phyloP scores from a whole-genome alignment of 2,113 vertebrate genomes.

The Lagopus muta region DNA sequence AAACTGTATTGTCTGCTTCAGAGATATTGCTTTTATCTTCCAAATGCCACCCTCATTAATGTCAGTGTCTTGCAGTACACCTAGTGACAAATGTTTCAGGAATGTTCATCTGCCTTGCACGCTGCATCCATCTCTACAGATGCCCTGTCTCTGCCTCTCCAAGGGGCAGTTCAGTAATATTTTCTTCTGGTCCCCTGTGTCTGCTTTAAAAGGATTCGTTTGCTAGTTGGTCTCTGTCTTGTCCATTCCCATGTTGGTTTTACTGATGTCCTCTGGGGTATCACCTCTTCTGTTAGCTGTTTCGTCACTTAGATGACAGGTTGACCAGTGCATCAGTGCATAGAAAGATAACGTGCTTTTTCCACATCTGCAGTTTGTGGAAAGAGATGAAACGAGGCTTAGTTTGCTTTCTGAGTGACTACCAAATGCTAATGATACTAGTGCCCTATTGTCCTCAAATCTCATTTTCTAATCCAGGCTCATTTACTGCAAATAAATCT shows the following conservation, averaged over 20 bases:
- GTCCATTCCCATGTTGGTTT: neutral
- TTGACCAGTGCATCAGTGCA: neutral
- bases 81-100: slow-evolving; percentile 48
- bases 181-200: neutral
- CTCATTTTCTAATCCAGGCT: neutral
- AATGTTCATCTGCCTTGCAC: neutral
- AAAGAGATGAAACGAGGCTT: neutral
- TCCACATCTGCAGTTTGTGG: neutral
- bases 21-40: slow-evolving; percentile 60
- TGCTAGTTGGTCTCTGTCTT: neutral
- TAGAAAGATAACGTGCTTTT: neutral
- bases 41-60: slow-evolving; percentile 68
- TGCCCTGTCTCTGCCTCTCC: neutral
- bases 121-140: neutral
- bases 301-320: neutral
- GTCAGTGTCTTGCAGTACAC: slow-evolving; percentile 16
- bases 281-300: neutral
- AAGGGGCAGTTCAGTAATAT: neutral
- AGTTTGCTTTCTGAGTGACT: neutral
- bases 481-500: neutral
- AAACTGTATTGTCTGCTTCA: slow-evolving; percentile 43
- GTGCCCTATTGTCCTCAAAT: neutral
- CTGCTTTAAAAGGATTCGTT: neutral
- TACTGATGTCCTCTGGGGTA: neutral
- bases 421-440: neutral